Base-by-base conservation (phyloP, 2,113 vertebrate species). In the Muntiacus muntjak region DNA sequence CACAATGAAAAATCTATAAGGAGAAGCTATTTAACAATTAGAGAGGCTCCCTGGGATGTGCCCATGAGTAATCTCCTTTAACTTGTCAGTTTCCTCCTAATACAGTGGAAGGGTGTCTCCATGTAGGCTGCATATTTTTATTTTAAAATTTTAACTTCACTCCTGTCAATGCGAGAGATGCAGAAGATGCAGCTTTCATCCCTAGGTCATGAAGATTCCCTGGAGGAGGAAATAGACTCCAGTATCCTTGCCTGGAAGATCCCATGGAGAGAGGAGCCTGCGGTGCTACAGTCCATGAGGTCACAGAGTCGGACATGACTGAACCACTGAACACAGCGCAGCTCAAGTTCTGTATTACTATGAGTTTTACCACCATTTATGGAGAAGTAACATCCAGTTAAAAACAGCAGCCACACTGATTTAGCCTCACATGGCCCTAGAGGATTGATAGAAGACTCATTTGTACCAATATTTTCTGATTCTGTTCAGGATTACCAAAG, bases 401-500 rank as follows among this genome's bases (percentile, higher is more conserved):
- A 14, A 79, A 96, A 82, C 3, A 91, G 21, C n/a, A 55, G 17
- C 47, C 40, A 95, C 40, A 23, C 10, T 60, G 54, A 89, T 47
- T 96, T 62, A 92, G 91, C 47, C 26, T 91, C 54, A 64, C 5
- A 11, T 21, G 36, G 21, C 12, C 19, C 58, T 23, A 14, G 5
- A 21, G 58, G 58, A 64, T 87, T 81, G 64, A 94, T 9, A 58
- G 9, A 5, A 92, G 54, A 17, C 7, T 92, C 36, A 1, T 43
- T 54, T 81, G 92, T 58, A 86, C 6, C 10, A 64, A 54, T 17
- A 93, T 0, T 58, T 89, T 30, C 78, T 62, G 94, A 89, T 71
- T 96, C 28, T 64, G 52, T 79, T 83, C 90, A n/a, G 52, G 28
- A 92, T 84, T 92, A 97, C 74, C 74, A 89, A 94, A 96, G 87